These are phyloP conservation scores for Eupithecia abbreviata DNA, from an alignment of 2,888 invertebrate genomes.

Conservation along the genomic window DNA sequence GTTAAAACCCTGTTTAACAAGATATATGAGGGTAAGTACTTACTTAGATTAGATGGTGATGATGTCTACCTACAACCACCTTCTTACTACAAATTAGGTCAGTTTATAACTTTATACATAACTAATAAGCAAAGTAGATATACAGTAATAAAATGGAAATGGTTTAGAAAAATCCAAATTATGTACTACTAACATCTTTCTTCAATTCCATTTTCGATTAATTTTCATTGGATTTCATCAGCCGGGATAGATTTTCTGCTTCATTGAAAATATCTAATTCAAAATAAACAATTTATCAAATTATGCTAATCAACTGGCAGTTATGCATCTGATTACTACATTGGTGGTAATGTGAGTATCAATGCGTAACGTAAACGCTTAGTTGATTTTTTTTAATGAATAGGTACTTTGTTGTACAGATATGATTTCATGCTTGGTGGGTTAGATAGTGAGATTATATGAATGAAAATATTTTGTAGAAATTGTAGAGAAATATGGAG, in stretches of 20 bases:
- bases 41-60: neutral
- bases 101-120: neutral
- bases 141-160: neutral
- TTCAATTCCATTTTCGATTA: neutral
- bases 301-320: conserved; percentile 1
- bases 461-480: neutral
- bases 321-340: conserved; percentile 16
- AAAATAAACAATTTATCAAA: neutral
- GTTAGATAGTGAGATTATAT: neutral
- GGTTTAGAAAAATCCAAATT: neutral
- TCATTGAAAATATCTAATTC: neutral
- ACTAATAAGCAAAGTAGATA: neutral
- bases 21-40: neutral
- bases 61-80: neutral
- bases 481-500: neutral
- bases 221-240: neutral
- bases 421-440: conserved; percentile 54
- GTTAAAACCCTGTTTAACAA: no score
- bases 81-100: neutral
- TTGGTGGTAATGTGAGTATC: conserved; percentile 17
- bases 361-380: conserved; percentile 17
- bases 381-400: neutral
- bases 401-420: conserved; percentile 24
- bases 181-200: conserved; percentile 4
- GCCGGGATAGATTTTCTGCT: neutral